These are phyloP conservation scores for Bellardia bayeri DNA, from an alignment of 2,888 invertebrate genomes.

Conservation along the genomic window DNA sequence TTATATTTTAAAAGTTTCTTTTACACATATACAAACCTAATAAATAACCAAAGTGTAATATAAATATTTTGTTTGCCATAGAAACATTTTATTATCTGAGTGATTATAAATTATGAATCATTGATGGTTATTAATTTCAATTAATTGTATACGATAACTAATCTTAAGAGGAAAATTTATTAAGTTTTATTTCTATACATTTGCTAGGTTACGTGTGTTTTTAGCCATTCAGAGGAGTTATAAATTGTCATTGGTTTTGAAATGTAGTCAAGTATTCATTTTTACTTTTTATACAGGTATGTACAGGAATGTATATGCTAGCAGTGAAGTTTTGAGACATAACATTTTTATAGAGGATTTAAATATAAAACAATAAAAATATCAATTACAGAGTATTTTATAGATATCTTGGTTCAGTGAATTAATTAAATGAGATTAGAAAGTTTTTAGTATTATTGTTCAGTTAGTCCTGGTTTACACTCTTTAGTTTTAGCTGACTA, in stretches of 20 bases:
- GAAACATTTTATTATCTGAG: slow-evolving; percentile 19
- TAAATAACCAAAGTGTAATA: slow-evolving; percentile 1
- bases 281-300: background rate
- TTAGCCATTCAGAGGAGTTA: slow-evolving; percentile 21
- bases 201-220: background rate
- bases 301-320: background rate
- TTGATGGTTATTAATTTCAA: slow-evolving; percentile 57
- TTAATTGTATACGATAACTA: slow-evolving; percentile 51
- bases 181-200: background rate
- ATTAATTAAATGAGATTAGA: too few species aligned
- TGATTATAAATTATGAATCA: slow-evolving; percentile 61
- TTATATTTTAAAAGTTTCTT: background rate
- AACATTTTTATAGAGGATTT: background rate
- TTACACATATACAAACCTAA: background rate
- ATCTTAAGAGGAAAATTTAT: slow-evolving; percentile 44
- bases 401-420: background rate
- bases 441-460: too few species aligned
- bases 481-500: too few species aligned
- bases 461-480: too few species aligned
- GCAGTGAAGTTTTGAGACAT: background rate
- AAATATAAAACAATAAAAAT: background rate
- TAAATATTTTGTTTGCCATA: background rate
- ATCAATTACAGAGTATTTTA: background rate
- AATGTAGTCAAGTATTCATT: background rate
- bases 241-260: slow-evolving; percentile 26